Conservation (phyloP, 2,888 invertebrate genomes). For the Monopis laevigella region DNA sequence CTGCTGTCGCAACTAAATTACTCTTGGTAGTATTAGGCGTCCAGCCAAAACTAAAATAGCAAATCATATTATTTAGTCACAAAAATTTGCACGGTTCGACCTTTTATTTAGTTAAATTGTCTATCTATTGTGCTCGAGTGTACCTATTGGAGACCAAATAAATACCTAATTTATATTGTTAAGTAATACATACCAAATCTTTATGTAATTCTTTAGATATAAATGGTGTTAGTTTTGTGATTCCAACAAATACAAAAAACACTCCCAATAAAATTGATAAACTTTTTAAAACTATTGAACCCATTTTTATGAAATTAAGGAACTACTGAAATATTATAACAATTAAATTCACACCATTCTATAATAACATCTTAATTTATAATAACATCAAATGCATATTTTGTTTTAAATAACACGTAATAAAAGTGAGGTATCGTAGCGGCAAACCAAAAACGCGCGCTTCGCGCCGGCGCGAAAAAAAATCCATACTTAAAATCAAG, state of each 20-base stretch:
- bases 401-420: too few species aligned
- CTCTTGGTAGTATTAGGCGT: constrained; percentile 54
- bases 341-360: not conserved
- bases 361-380: too few species aligned
- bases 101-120: constrained; percentile 27
- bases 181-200: constrained; percentile 81
- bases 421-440: too few species aligned
- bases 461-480: constrained; percentile 66
- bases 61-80: constrained; percentile 48
- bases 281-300: constrained; percentile 83
- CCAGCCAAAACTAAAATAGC: constrained; percentile 65
- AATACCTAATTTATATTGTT: constrained; percentile 9
- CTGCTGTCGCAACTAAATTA: constrained; percentile 41
- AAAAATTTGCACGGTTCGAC: constrained; percentile 51
- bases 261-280: constrained; percentile 90
- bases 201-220: constrained; percentile 95
- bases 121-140: too few species aligned
- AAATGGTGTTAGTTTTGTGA: constrained; percentile 89
- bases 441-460: constrained; percentile 5
- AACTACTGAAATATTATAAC: not conserved
- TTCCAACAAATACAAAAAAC: constrained; percentile 95
- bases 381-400: too few species aligned
- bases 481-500: constrained; percentile 37
- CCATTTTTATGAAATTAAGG: constrained; percentile 32
- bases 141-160: too few species aligned